A percentile compares a stretch with the other conserved stretches of the same genome.
Evolutionary conservation across 2,113 vertebrate species (phyloP).

Genomic region (Varanus salvator): DNA sequence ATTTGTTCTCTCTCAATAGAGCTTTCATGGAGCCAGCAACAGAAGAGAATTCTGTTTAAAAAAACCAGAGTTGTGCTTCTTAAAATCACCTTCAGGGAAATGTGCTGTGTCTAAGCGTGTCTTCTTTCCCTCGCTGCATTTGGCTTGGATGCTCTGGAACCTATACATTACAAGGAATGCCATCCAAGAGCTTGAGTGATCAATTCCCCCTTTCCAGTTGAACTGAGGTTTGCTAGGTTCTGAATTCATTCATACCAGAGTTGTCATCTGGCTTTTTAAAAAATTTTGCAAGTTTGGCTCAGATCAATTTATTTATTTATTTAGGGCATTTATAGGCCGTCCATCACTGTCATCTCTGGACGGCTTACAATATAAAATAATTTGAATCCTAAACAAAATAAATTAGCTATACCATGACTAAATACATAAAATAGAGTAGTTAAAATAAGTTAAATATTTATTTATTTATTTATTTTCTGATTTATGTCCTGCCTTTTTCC

Average conservation of each 20-base stretch:
- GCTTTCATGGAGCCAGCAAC: constrained; percentile 28
- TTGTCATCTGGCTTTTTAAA: not conserved
- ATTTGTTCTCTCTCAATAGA: constrained; percentile 15
- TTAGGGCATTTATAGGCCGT: too few relatives aligned
- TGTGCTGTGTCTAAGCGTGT: not conserved
- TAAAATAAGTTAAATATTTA: too few relatives aligned
- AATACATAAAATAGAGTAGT: too few relatives aligned
- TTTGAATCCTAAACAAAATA: too few relatives aligned
- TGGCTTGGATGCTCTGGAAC: not conserved
- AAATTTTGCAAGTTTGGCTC: not conserved
- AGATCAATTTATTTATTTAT: too few relatives aligned
- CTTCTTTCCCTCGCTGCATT: constrained; percentile 27
- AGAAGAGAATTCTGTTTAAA: constrained; percentile 19
- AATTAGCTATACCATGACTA: too few relatives aligned
- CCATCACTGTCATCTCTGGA: too few relatives aligned
- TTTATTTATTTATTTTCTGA: too few relatives aligned
- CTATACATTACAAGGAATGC: not conserved
- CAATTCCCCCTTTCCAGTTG: not conserved
- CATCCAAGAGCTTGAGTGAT: not conserved
- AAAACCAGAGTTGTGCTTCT: not conserved
- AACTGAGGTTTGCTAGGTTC: not conserved
- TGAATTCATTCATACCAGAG: not conserved
- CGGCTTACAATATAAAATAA: too few relatives aligned
- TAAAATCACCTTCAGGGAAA: constrained; percentile 17
- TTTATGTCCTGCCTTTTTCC: too few relatives aligned